phyloP scores from a whole-genome alignment of 2,888 invertebrate genomes.

The Gandaritis pyraliata region DNA sequence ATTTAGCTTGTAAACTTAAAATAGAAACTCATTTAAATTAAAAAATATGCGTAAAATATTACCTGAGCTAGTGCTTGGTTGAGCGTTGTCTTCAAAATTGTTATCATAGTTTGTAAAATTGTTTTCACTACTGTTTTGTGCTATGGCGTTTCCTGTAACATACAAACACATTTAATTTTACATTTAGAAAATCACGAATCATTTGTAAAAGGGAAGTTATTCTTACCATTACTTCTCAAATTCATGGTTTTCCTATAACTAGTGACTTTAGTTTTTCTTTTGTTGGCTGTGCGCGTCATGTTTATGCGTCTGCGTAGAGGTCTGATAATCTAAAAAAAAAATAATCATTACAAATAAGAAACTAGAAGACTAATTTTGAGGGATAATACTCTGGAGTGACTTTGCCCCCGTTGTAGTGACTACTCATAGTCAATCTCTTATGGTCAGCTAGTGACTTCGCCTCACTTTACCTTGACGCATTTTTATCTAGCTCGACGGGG shows the following conservation, averaged over 20 bases:
- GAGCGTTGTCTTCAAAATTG: constrained; percentile 77
- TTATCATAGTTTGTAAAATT: constrained; percentile 57
- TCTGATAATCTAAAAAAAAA: constrained; percentile 64
- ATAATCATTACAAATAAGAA: neutral
- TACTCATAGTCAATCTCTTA: too few species aligned
- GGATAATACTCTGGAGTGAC: too few species aligned
- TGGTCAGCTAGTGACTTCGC: too few species aligned
- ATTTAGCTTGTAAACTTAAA: constrained; percentile 3
- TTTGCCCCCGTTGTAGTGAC: too few species aligned
- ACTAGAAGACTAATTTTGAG: too few species aligned
- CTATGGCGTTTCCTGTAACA: constrained; percentile 28
- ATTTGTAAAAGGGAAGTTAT: neutral
- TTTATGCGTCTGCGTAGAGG: constrained; percentile 73
- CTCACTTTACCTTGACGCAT: too few species aligned
- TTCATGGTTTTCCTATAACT: constrained; percentile 71
- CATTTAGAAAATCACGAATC: neutral
- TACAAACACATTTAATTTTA: constrained; percentile 6
- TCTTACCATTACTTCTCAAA: constrained; percentile 69
- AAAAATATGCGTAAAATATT: constrained; percentile 23
- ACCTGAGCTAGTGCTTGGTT: constrained; percentile 88
- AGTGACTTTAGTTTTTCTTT: constrained; percentile 74
- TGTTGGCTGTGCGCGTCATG: constrained; percentile 65
- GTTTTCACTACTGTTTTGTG: constrained; percentile 31
- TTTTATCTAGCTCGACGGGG: too few species aligned
- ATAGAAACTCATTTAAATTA: neutral